phyloP scores from a whole-genome alignment of 2,888 invertebrate species.

The Hypomecis atomaria region DNA sequence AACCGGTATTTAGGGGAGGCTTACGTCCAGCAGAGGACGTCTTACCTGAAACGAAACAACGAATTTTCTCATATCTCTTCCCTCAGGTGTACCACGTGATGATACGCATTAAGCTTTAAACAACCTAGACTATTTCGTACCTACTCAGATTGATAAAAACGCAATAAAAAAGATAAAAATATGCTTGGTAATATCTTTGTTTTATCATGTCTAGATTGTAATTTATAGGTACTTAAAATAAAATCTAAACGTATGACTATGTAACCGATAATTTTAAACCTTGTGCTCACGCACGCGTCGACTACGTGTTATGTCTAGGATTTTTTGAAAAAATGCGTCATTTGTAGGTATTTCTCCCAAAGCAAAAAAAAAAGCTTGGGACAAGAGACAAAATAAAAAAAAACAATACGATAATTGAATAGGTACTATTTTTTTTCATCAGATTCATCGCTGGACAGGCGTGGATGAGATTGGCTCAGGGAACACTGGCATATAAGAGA shows the following conservation, averaged over 20 bases:
- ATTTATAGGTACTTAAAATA: neutral
- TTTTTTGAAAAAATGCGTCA: neutral
- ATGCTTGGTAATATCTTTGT: conserved; percentile 1
- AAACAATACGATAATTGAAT: too few species aligned
- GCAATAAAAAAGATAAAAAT: neutral
- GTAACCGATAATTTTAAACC: neutral
- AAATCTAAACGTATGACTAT: neutral
- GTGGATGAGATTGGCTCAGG: too few species aligned
- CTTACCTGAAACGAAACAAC: too few species aligned
- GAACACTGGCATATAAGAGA: too few species aligned
- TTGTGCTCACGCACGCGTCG: neutral
- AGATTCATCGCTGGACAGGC: too few species aligned
- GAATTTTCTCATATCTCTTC: too few species aligned
- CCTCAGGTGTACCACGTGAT: neutral
- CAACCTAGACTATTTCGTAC: neutral
- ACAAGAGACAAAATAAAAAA: too few species aligned
- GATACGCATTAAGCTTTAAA: neutral
- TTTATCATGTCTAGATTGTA: neutral
- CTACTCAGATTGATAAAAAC: neutral
- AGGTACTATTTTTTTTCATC: too few species aligned
- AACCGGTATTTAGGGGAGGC: too few species aligned
- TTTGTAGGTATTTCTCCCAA: too few species aligned
- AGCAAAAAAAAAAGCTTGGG: too few species aligned
- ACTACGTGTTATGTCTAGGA: conserved; percentile 1
- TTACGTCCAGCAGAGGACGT: too few species aligned